phyloP scores from a whole-genome alignment of 2,113 vertebrate genomes.

The Trachemys scripta region DNA sequence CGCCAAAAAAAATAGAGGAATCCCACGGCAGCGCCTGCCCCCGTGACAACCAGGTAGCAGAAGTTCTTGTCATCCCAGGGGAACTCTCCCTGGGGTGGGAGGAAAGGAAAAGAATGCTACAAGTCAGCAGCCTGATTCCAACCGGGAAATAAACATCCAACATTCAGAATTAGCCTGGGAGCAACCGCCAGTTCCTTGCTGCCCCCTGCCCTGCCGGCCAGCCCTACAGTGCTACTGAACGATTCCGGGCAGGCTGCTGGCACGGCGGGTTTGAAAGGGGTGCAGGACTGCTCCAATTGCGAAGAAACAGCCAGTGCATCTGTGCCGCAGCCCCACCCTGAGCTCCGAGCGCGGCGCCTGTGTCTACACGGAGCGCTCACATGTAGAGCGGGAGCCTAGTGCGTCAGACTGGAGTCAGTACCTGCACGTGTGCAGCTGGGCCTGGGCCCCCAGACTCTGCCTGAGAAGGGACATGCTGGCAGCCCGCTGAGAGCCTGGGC shows the following conservation, averaged over 20 bases:
- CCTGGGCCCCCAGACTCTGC: too few species aligned
- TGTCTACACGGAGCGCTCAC: too few species aligned
- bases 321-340: neutral
- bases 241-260: neutral
- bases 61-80: conserved; percentile 75
- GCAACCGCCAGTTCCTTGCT: neutral
- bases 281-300: neutral
- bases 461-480: neutral
- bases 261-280: neutral
- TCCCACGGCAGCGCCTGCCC: conserved; percentile 71
- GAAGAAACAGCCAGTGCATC: neutral
- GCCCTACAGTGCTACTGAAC: too few species aligned
- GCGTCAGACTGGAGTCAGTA: too few species aligned
- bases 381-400: too few species aligned
- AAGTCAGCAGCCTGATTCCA: neutral
- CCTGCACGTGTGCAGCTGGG: too few species aligned
- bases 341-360: neutral
- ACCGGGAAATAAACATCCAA: neutral
- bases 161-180: neutral
- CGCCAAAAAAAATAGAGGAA: conserved; percentile 79
- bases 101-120: neutral
- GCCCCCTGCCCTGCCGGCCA: neutral
- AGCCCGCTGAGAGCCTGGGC: neutral
- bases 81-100: conserved; percentile 75
- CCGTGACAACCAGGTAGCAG: conserved; percentile 64